Evolutionary conservation across 2,888 invertebrate species (phyloP), one percentile per base, ranked within the genome.

Genomic region (Drosophila mettleri): DNA sequence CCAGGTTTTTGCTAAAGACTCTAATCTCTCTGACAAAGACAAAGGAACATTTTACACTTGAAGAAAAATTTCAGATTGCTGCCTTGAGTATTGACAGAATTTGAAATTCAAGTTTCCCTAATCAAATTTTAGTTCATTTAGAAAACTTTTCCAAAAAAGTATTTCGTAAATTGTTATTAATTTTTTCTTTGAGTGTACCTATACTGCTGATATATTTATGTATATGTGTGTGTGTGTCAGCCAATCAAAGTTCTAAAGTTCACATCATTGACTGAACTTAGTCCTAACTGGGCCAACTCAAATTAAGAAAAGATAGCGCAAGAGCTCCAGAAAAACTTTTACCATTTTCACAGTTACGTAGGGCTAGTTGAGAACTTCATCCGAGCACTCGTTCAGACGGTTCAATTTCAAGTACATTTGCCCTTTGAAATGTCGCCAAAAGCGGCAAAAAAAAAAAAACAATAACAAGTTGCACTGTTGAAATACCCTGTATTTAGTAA

Each of bases 181-280:
- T 2, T 20, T 29, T 51, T 54, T 54, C 33, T 16, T 16, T 18
- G n/a, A 33, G 33, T 43, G 54, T 54, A 31, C n/a, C n/a, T 46
- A 52, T 34, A 6, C n/a, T 24, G 24, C 6, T 4, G 7, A 18
- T 31, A 14, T 39, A 16, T 34, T 16, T 36, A 43, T 27, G 20
- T 54, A 14, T 38, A 24, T 48, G 18, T 45, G 24, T 34, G 7
- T 27, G 46, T 62, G n/a, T 58, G 45, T 24, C 46, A 63, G 70
- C 75, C 83, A 85, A 82, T 81, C 86, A 87, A 85, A 87, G 88
- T 85, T 83, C 63, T 76, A 85, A 83, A 87, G 83, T 83, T 87
- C 74, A 65, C 66, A 75, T 78, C 82, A 87, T 81, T 85, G 85
- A 85, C 88, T 80, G 61, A 41, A 58, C 61, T 58, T 75, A 76